phyloP scores from a whole-genome alignment of 2,888 invertebrate genomes.

The Lymantria monacha region DNA sequence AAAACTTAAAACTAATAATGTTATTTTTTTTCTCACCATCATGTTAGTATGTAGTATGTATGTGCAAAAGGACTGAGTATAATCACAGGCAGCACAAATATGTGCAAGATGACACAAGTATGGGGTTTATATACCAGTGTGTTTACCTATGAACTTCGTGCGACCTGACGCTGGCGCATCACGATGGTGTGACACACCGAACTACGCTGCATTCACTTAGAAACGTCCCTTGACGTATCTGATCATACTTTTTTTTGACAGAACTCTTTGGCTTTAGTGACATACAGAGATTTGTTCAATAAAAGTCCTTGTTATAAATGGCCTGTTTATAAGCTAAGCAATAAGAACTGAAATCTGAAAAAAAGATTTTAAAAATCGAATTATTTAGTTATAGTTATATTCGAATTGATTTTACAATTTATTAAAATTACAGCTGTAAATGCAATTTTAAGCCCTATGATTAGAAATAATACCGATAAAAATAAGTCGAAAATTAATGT shows the following conservation, averaged over 20 bases:
- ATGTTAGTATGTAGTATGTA: conserved; percentile 36
- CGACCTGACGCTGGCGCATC: conserved; percentile 65
- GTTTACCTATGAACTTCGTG: conserved; percentile 80
- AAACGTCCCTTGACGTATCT: conserved; percentile 16
- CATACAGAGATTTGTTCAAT: no score
- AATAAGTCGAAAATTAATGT: no score
- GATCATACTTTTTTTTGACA: conserved; percentile 8
- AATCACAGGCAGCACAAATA: conserved; percentile 59
- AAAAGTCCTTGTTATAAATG: no score
- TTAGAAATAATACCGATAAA: no score
- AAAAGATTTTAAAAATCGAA: no score
- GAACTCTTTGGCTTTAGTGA: no score
- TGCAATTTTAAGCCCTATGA: no score
- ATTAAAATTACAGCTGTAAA: no score
- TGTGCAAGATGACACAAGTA: conserved; percentile 73
- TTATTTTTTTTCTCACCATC: conserved; percentile 47
- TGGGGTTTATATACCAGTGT: conserved; percentile 72
- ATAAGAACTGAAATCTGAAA: no score
- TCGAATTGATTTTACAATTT: no score
- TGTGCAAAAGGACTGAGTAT: conserved; percentile 53
- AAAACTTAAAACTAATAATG: conserved; percentile 8
- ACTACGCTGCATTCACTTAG: conserved; percentile 28
- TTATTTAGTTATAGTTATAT: no score
- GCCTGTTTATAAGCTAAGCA: no score
- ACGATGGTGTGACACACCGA: conserved; percentile 49